Conservation (phyloP, 2,113 vertebrate genomes). For the Egretta garzetta region DNA sequence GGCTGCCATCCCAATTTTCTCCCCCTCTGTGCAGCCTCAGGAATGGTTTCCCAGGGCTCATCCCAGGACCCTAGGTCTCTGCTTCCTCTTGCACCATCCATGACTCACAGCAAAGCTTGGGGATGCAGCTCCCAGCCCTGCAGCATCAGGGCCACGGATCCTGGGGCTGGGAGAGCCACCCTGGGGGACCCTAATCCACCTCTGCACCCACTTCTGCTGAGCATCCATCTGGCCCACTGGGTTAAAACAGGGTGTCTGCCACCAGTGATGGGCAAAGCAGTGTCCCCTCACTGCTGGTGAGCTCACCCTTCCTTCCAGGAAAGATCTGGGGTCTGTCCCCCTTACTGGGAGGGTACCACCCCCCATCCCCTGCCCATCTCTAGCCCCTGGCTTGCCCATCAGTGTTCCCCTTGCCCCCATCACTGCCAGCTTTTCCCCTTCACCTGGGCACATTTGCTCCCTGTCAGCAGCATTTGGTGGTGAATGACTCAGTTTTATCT, state of each 20-base stretch:
- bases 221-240: neutral
- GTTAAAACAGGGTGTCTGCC: neutral
- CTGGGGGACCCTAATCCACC: neutral
- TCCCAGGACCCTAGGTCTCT: neutral
- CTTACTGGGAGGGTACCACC: neutral
- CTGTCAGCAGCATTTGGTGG: neutral
- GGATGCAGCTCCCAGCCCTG: neutral
- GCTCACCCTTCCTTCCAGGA: neutral
- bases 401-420: neutral
- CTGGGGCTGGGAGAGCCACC: neutral
- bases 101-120: neutral
- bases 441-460: rapidly evolving
- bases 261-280: neutral
- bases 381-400: neutral
- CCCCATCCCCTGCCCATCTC: neutral
- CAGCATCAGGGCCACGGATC: neutral
- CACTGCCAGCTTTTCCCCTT: neutral
- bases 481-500: neutral
- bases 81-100: neutral
- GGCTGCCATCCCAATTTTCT: neutral
- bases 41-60: neutral
- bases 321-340: neutral
- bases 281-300: neutral
- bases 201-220: neutral
- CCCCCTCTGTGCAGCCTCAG: neutral